phyloP scores from a whole-genome alignment of 2,797 vertebrate genomes.

The Sebastes nivosus region DNA sequence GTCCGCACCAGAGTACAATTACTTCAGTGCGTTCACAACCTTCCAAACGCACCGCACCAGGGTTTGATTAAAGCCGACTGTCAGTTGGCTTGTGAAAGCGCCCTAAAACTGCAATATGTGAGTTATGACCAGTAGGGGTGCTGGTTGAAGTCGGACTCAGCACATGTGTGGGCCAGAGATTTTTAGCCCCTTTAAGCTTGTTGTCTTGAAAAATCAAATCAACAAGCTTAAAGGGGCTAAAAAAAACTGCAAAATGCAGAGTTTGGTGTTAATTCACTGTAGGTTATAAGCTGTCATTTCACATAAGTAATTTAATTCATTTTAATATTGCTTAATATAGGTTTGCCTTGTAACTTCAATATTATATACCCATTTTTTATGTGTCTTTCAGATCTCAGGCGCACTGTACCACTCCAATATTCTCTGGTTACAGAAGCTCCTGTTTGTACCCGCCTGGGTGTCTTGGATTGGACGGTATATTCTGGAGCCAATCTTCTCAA shows the following conservation, averaged over 20 bases:
- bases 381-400: slow-evolving; percentile 88
- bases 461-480: slow-evolving; percentile 84
- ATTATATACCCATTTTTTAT: not conserved
- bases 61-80: too few species aligned
- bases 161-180: not conserved
- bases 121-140: not conserved
- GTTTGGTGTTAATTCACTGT: not conserved
- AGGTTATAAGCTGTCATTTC: not conserved
- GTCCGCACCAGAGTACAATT: too few species aligned
- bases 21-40: too few species aligned
- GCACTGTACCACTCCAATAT: slow-evolving; percentile 85
- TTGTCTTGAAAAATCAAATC: not conserved
- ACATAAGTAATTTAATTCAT: not conserved
- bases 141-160: not conserved
- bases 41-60: rapidly evolving
- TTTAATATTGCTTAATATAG: not conserved
- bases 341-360: not conserved
- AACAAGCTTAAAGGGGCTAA: not conserved
- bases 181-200: too few species aligned
- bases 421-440: slow-evolving; percentile 84
- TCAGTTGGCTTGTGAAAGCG: too few species aligned
- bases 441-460: slow-evolving; percentile 87
- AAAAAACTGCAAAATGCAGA: not conserved
- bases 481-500: slow-evolving; percentile 90
- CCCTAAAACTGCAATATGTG: not conserved